Base-by-base conservation (phyloP, 2,797 vertebrate species). In the Schizopygopsis malacanthus region DNA sequence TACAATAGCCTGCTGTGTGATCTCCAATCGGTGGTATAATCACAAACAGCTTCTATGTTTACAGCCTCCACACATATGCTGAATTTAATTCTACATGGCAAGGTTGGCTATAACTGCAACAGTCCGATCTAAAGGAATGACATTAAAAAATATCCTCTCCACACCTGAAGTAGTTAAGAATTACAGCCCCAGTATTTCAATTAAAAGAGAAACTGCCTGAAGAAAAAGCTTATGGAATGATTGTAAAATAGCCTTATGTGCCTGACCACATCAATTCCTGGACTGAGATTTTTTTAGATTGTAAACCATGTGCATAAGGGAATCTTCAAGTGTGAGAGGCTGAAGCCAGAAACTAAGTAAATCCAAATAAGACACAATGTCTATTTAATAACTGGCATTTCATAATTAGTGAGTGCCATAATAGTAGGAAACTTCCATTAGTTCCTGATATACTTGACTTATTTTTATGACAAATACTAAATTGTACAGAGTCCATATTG, bases 11-110 rank as follows among this genome's bases (percentile, higher is more conserved):
- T 81, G 83, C 89, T 72, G 72, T 79, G 85, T 88, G 72, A 88
- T 90, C 85, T 88, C 81, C 89, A 72, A 87, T 90, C 91, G 90
- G 87, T 90, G 90, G 92, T 92, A 91, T 93, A 93, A 94, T 94
- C 90, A 90, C 87, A 92, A 94, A 91, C 93, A 94, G 91, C 86
- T 85, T 85, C 20, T 37, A 73, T 71, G 85, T 89, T 89, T 86
- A 82, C 81, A 86, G 85, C 78, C 69, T 69, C 75, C 81, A 70
- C 63, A 81, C 73, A 85, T 79, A 89, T 81, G 78, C 77, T 84
- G 89, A 81, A 88, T 88, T 81, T 92, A 86, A 92, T 90, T 89
- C 89, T 81, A 87, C 80, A 88, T 84, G 89, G 87, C 90, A 91
- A 82, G 78, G 71, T 71, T 85, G 90, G 87, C 83, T 75, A 67